Conservation (phyloP, 2,888 invertebrate genomes). For the Calephelis perditalis region DNA sequence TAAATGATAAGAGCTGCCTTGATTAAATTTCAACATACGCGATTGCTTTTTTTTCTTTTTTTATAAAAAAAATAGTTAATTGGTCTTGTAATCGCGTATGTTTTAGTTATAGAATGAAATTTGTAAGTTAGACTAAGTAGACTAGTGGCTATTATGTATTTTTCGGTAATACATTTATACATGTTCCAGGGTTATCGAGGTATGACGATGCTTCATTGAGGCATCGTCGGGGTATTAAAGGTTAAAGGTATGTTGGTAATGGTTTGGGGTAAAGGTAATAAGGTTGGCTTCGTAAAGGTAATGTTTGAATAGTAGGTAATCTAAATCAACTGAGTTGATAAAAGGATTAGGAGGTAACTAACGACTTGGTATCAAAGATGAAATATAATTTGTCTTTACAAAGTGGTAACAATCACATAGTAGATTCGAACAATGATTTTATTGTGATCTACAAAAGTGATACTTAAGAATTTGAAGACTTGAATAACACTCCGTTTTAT, state of each 20-base stretch:
- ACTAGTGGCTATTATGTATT: conserved; percentile 21
- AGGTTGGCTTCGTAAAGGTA: conserved; percentile 9
- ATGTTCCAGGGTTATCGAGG: conserved; percentile 30
- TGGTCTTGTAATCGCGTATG: conserved; percentile 33
- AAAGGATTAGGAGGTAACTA: not conserved
- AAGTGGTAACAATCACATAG: not conserved
- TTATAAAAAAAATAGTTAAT: not conserved
- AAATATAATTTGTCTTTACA: not conserved
- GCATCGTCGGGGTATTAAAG: conserved; percentile 15
- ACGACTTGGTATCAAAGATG: not conserved
- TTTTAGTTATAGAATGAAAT: conserved; percentile 57
- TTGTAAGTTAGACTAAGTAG: conserved; percentile 53
- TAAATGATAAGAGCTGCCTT: conserved; percentile 26
- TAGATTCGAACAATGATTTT: not conserved
- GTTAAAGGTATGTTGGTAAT: conserved; percentile 16
- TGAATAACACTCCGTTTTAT: not conserved
- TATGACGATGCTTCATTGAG: conserved; percentile 17
- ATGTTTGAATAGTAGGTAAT: not conserved
- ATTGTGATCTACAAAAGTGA: not conserved
- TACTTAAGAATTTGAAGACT: not conserved
- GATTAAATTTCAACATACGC: conserved; percentile 25
- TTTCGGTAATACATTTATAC: conserved; percentile 25
- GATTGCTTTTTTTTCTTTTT: conserved; percentile 28
- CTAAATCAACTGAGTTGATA: not conserved
- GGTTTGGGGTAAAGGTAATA: conserved; percentile 16